Evolutionary conservation across 2,113 vertebrate genomes (phyloP), one percentile per base, ranked within the genome.

Genomic region (Hydrochoerus hydrochaeris): DNA sequence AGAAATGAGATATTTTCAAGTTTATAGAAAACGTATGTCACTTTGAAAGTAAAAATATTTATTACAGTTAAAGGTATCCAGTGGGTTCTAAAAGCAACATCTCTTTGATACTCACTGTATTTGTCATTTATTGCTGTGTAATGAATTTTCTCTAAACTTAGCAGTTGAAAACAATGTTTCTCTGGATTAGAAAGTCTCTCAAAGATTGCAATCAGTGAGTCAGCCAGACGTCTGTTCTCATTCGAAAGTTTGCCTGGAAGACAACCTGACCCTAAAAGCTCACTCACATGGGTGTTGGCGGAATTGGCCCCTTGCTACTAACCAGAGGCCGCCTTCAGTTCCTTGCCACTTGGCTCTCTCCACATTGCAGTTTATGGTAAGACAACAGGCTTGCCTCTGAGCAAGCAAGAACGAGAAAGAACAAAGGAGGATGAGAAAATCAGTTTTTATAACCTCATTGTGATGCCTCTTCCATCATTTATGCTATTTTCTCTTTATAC

Each of bases 111-210:
- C 12, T 88, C 22, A 58, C 69, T 83, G 6, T 85, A 63, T 78
- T 90, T 86, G 7, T 71, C 80, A 91, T 52, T 38, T 85, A 28
- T 10, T 35, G 0, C 35, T n/a, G 5, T 52, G 22, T 87, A 92
- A 85, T 57, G 49, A 81, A 67, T 38, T 60, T 19, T 60, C 69
- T 54, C 22, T 77, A 60, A 75, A 73, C 46, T 65, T 54, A 58
- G 57, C 19, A 60, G 35, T 4, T 93, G 35, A 73, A 95, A 95
- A 88, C 52, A 93, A 83, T 88, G 60, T 83, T 87, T 88, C 44
- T 75, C 38, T 75, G 46, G 58, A 32, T 62, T 44, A 77, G 10
- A 60, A 86, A 38, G 49, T 92, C 28, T 84, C 60, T 78, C 20
- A 67, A 81, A 65, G 69, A n/a, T 12, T 54, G 22, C 28, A 71